Percentiles rank a stretch among this genome's conserved stretches.
Conservation (phyloP, 2,888 invertebrate genomes). For the Trachelus iudaicus region DNA sequence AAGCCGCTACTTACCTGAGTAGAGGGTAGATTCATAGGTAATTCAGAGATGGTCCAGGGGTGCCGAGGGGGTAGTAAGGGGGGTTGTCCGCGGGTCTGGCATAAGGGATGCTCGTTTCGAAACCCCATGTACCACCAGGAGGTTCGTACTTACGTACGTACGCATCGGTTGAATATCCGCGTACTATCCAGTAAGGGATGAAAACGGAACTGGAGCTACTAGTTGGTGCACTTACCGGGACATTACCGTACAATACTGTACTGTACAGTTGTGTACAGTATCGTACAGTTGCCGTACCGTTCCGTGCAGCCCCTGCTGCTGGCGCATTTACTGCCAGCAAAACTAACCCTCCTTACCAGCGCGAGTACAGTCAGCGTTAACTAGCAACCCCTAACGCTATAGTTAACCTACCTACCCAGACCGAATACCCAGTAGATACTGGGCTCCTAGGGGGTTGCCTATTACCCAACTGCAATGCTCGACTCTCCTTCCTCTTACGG, state of each 20-base stretch:
- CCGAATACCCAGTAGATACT: not conserved
- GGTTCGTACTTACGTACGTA: not conserved
- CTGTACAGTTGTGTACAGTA: constrained; percentile 31
- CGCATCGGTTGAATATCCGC: not conserved
- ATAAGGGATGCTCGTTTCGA: not conserved
- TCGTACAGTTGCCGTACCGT: constrained; percentile 28
- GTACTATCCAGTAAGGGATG: not conserved
- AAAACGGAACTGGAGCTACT: constrained; percentile 23
- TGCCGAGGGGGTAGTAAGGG: too few species aligned
- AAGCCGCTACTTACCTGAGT: not conserved
- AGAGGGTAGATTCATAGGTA: not conserved
- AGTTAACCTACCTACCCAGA: not conserved
- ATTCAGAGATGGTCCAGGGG: not conserved
- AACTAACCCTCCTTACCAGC: constrained; percentile 15
- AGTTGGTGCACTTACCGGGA: constrained; percentile 33
- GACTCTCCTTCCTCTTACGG: constrained; percentile 5
- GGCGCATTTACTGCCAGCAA: constrained; percentile 20
- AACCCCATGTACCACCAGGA: not conserved
- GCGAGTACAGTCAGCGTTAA: constrained; percentile 7
- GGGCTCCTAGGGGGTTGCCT: constrained; percentile 5
- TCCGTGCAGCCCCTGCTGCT: constrained; percentile 13
- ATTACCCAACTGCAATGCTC: constrained; percentile 4
- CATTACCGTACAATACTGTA: constrained; percentile 36
- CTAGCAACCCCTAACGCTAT: not conserved
- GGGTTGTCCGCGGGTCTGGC: not conserved